Base-by-base conservation (phyloP, 2,113 vertebrate genomes). In the Thamnaconus septentrionalis region DNA sequence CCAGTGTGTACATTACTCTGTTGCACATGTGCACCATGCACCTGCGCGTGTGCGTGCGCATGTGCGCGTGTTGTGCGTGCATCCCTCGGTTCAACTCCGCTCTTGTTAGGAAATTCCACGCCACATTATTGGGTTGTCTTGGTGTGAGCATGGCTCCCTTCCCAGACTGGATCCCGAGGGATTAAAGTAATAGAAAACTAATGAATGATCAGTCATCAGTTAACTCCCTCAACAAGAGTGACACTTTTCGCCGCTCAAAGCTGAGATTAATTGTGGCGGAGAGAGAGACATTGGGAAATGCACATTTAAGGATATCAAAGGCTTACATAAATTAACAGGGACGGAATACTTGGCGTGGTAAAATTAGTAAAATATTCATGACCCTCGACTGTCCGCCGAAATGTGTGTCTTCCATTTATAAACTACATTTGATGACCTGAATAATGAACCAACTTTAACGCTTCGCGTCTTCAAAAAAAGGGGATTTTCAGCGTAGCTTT, bases 81-180 rank as follows among this genome's bases (percentile, higher is more conserved):
- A 51, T 60, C 43, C 55, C 71, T 74, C 70, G 79, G 89, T 82
- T 77, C 61, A 80, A 70, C 80, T 80, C 74, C 78, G 59, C 61
- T 85, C 83, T 90, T 80, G 81, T 90, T 86, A 85, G 76, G 79
- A 85, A 82, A 90, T 88, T 90, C 87, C 89, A 84, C 59, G 79
- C 78, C 79, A 83, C 78, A 84, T 88, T 89, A 87, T 71, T 85
- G 76, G 74, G 87, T 89, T 88, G 88, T 86, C 86, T 80, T 81
- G 85, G 86, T 67, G 82, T 85, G 81, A 47, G 59, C 54, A 69
- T 89, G 85, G 85, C 87, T 85, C 70, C 73, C 69, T 83, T 89
- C 85, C 88, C 85, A 88, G 88, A 87, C 82, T 80, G 81, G 64
- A 80, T 90, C 83, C 80, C 62, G 41, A 64, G 72, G 81, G 81